A percentile compares a stretch with the other conserved stretches of the same genome.
Conservation (phyloP, 2,113 vertebrate species). For the Megaceryle torquata region DNA sequence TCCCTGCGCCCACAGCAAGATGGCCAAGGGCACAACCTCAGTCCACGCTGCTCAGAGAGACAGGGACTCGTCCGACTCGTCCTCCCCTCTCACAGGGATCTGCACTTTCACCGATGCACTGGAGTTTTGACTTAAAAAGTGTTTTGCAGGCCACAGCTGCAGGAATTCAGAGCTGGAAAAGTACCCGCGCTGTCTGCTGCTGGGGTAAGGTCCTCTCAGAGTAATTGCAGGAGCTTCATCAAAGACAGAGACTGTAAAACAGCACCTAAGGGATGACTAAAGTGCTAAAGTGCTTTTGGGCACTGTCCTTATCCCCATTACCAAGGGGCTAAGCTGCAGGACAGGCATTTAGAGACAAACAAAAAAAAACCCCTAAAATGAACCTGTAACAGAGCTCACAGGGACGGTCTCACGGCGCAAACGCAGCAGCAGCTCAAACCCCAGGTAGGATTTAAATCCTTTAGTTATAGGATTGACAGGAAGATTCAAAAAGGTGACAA, state of each 20-base stretch:
- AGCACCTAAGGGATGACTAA: neutral
- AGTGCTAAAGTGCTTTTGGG: neutral
- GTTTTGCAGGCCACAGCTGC: neutral
- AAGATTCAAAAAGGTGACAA: neutral
- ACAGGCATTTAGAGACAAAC: rapidly evolving
- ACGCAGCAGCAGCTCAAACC: neutral
- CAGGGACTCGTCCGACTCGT: rapidly evolving
- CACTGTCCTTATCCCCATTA: neutral
- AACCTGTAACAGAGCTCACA: neutral
- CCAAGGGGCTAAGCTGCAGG: rapidly evolving
- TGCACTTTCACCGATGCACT: neutral
- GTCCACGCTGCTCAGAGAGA: rapidly evolving
- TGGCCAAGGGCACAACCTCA: neutral
- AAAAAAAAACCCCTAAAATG: rapidly evolving
- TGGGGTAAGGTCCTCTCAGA: rapidly evolving
- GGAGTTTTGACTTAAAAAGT: neutral
- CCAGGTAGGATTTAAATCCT: neutral
- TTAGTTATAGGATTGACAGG: neutral
- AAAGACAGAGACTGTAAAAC: neutral
- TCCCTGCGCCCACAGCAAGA: neutral
- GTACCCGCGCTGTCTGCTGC: neutral
- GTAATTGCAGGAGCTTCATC: neutral
- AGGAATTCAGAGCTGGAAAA: neutral
- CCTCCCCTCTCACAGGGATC: neutral
- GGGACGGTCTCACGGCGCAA: rapidly evolving